A percentile compares a stretch with the other conserved stretches of the same genome.
Conservation (phyloP, 2,888 invertebrate species). For the Thereva unica region DNA sequence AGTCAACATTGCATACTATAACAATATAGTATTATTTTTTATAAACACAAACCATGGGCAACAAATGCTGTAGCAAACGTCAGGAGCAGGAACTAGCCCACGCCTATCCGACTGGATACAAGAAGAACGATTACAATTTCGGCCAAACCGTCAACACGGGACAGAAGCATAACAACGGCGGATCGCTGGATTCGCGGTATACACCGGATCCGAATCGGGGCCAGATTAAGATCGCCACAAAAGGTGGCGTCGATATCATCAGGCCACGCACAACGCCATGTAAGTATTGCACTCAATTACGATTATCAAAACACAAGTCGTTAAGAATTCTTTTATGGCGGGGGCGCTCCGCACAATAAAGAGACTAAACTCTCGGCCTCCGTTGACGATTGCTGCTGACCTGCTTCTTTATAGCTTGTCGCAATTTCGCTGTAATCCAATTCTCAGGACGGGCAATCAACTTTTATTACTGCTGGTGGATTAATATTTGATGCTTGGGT, state of each 20-base stretch:
- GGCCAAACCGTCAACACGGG: conserved; percentile 56
- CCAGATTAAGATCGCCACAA: conserved; percentile 60
- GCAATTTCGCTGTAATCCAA: no score
- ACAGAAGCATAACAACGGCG: conserved; percentile 58
- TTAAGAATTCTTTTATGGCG: neutral
- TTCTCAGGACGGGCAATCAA: no score
- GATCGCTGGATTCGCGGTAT: conserved; percentile 67
- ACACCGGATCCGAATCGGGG: conserved; percentile 80
- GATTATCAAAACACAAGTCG: neutral
- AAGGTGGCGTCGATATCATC: conserved; percentile 75
- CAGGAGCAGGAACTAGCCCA: conserved; percentile 67
- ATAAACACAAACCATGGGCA: conserved; percentile 67
- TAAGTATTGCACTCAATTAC: conserved; percentile 54
- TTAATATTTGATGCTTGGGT: no score
- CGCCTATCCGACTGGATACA: conserved; percentile 57
- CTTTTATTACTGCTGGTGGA: no score
- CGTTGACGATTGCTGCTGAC: no score
- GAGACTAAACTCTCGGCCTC: no score
- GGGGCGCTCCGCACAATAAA: neutral
- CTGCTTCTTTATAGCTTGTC: no score
- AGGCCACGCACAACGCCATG: conserved; percentile 70
- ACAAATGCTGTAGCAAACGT: conserved; percentile 86
- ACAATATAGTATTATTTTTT: no score
- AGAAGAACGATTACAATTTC: conserved; percentile 57
- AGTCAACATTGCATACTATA: no score